These are phyloP conservation scores for Iselma pallidipennis DNA, from an alignment of 2,888 invertebrate genomes.

Conservation along the genomic window DNA sequence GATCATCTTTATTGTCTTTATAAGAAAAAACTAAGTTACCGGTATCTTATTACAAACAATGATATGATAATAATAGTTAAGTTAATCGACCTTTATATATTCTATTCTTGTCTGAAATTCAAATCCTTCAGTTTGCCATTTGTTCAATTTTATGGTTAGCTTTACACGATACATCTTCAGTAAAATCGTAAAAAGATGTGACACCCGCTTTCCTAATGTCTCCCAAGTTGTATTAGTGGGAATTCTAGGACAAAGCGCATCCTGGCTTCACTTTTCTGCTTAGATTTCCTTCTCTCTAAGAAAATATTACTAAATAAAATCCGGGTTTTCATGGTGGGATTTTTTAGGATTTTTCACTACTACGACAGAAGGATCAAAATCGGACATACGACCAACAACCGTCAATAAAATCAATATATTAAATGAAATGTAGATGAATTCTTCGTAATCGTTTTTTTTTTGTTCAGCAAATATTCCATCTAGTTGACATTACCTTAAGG, in stretches of 20 bases:
- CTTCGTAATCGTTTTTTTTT: neutral
- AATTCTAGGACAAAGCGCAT: neutral
- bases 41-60: constrained; percentile 5
- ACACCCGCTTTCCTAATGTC: neutral
- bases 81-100: neutral
- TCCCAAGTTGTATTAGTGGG: neutral
- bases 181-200: neutral
- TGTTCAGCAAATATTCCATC: neutral
- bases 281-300: neutral
- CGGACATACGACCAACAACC: neutral
- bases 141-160: neutral
- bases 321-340: neutral
- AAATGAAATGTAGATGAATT: neutral
- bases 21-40: neutral
- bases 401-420: neutral
- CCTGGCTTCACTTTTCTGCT: neutral
- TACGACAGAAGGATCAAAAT: neutral
- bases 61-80: neutral
- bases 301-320: neutral
- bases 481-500: constrained; percentile 65
- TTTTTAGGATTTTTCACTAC: neutral
- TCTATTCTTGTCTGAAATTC: neutral
- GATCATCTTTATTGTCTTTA: neutral
- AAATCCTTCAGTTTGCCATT: constrained; percentile 1
- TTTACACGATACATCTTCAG: neutral